These are phyloP conservation scores for Tachyglossus aculeatus DNA, from an alignment of 2,797 vertebrate genomes.

Conservation along the genomic window DNA sequence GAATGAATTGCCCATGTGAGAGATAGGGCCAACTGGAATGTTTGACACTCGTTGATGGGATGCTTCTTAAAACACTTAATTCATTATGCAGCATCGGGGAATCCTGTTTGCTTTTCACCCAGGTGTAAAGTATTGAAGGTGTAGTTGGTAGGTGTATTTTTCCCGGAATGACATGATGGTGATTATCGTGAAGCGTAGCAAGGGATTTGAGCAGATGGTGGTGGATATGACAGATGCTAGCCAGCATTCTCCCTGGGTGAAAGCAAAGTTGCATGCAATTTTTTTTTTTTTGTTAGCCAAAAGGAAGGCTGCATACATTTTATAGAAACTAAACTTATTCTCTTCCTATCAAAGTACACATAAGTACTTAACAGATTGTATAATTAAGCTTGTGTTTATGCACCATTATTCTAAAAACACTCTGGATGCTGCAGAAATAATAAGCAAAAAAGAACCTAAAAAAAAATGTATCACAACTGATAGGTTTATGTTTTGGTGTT, in stretches of 20 bases:
- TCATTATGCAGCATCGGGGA: background rate
- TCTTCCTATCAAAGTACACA: background rate
- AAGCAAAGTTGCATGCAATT: background rate
- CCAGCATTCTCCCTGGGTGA: accelerated
- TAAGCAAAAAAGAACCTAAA: too few species aligned
- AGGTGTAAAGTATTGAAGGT: background rate
- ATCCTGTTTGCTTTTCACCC: background rate
- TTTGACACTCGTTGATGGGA: conserved; percentile 27
- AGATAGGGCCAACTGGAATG: conserved; percentile 39
- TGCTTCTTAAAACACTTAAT: conserved; percentile 38
- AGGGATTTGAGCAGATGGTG: background rate
- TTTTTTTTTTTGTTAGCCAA: too few species aligned
- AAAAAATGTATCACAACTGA: background rate
- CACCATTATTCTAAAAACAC: background rate
- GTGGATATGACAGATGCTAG: background rate
- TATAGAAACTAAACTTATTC: background rate
- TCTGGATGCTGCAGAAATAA: conserved; percentile 3
- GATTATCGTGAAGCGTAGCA: background rate
- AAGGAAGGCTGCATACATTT: background rate
- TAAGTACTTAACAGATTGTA: background rate
- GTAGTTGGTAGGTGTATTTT: background rate
- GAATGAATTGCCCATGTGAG: conserved; percentile 37
- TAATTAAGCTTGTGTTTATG: background rate
- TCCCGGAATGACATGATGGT: background rate
- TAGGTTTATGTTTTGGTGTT: background rate